Evolutionary conservation across 2,888 invertebrate genomes (phyloP).

Genomic region (Mystacides longicornis): DNA sequence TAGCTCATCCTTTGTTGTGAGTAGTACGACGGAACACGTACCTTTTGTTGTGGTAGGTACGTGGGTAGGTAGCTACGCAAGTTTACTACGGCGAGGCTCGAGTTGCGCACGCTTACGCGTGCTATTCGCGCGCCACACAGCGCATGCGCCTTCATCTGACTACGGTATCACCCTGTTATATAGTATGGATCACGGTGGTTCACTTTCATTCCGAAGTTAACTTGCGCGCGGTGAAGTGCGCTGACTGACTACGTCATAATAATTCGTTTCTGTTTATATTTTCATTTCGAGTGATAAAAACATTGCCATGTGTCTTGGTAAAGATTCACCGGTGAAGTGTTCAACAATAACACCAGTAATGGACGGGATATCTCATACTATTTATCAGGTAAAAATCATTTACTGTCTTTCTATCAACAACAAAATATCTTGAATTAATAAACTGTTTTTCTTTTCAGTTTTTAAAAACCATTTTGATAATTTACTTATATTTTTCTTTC

Average conservation of each 20-base stretch:
- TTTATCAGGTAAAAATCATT: too few species aligned
- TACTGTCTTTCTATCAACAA: too few species aligned
- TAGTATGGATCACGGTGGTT: slow-evolving; percentile 14
- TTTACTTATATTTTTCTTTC: slow-evolving; percentile 2
- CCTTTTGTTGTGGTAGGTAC: too few species aligned
- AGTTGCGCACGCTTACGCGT: slow-evolving; percentile 38
- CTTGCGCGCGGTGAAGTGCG: slow-evolving; percentile 7
- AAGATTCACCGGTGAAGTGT: slow-evolving; percentile 4
- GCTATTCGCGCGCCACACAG: slow-evolving; percentile 32
- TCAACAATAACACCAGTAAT: background rate
- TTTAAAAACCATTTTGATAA: slow-evolving; percentile 1
- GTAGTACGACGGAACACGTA: too few species aligned
- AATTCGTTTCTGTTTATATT: background rate
- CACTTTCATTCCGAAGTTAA: slow-evolving; percentile 12
- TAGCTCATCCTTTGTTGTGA: too few species aligned
- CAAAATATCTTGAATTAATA: background rate
- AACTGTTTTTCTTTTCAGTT: slow-evolving; percentile 1
- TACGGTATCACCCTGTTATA: slow-evolving; percentile 9
- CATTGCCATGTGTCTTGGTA: slow-evolving; percentile 9
- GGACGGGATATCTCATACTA: too few species aligned
- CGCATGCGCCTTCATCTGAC: slow-evolving; percentile 28
- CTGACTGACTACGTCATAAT: background rate
- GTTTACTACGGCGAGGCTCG: too few species aligned
- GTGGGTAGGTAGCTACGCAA: too few species aligned
- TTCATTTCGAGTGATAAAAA: background rate